phyloP scores from a whole-genome alignment of 2,797 vertebrate species.

The Micropoecilia bifurca region DNA sequence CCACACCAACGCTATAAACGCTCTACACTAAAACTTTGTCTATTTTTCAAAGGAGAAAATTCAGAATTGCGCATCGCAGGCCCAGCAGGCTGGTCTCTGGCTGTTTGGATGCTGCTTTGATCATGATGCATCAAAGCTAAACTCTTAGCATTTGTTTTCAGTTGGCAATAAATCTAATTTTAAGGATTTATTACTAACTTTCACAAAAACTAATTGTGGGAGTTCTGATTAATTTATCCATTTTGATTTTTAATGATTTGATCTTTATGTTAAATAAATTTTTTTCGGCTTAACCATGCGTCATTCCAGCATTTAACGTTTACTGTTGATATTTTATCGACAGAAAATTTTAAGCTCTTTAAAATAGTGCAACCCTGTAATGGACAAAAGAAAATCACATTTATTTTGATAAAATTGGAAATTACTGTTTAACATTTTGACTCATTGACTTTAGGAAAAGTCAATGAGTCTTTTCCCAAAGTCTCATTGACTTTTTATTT shows the following conservation, averaged over 20 bases:
- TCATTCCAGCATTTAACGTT: neutral
- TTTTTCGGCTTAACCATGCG: neutral
- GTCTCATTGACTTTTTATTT: no score
- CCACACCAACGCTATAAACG: neutral
- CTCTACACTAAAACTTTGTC: neutral
- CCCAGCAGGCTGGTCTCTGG: conserved; percentile 14
- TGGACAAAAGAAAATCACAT: neutral
- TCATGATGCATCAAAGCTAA: neutral
- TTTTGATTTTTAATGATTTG: neutral
- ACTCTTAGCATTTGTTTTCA: neutral
- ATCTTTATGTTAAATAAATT: neutral
- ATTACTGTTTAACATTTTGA: neutral
- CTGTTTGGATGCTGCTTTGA: neutral
- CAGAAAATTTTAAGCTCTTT: neutral
- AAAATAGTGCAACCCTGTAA: neutral
- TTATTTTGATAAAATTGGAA: neutral
- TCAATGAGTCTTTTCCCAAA: no score
- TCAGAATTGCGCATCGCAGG: conserved; percentile 18
- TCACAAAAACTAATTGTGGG: neutral
- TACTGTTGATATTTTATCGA: neutral
- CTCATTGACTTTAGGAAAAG: neutral
- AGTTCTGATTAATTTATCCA: neutral
- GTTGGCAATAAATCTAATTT: neutral
- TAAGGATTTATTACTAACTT: neutral
- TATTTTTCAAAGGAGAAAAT: conserved; percentile 6